Percentiles rank a stretch among this genome's conserved stretches.
phyloP scores from a whole-genome alignment of 2,113 vertebrate genomes.

The Anolis carolinensis region DNA sequence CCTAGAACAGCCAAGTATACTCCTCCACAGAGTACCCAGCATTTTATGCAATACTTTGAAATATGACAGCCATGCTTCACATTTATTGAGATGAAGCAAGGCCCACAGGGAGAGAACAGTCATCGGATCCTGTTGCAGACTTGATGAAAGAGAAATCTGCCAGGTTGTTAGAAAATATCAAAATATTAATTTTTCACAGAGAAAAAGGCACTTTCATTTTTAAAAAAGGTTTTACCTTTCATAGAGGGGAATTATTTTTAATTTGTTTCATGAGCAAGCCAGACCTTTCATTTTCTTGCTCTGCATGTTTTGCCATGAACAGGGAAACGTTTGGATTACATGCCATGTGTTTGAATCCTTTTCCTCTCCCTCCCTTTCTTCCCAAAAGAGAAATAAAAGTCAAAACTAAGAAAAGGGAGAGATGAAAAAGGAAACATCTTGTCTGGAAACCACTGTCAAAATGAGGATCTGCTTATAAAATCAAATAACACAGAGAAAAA shows the following conservation, averaged over 20 bases:
- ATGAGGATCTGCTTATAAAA: neutral
- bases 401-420: neutral
- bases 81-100: constrained; percentile 13
- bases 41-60: constrained; percentile 8
- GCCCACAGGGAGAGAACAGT: neutral
- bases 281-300: neutral
- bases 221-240: neutral
- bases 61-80: neutral
- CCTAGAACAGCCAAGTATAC: constrained; percentile 1
- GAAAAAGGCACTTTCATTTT: neutral
- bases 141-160: constrained; percentile 1
- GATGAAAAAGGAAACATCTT: neutral
- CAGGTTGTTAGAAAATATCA: neutral
- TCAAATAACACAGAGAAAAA: too few relatives aligned
- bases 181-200: neutral
- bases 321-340: neutral
- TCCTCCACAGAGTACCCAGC: neutral
- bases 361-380: rapidly evolving
- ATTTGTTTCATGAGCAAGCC: neutral
- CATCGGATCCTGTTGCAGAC: neutral
- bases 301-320: neutral
- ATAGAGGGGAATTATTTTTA: neutral
- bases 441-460: neutral
- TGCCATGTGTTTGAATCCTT: neutral
- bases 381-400: neutral